A percentile compares a stretch with the other conserved stretches of the same genome.
Evolutionary conservation across 2,888 invertebrate species (phyloP).

Genomic region (Aricia artaxerxes): DNA sequence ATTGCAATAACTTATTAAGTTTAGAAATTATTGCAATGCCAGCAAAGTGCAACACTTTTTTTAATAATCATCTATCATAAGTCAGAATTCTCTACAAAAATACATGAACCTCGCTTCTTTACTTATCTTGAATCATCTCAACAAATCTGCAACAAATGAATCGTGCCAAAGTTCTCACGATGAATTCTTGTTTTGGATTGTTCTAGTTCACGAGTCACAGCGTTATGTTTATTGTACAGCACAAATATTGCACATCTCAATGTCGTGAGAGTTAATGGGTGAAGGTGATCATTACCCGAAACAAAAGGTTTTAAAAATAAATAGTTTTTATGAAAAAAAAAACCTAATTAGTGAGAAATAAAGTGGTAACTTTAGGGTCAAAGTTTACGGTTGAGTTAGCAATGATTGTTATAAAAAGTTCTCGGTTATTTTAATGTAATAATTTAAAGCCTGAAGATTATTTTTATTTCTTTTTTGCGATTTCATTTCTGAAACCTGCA

Average conservation of each 20-base stretch:
- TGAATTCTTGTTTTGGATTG: not conserved
- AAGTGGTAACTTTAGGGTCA: not conserved
- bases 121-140: not conserved
- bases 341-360: not conserved
- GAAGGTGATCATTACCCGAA: not conserved
- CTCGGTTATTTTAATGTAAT: not conserved
- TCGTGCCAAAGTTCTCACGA: not conserved
- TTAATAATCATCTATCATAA: too few species aligned
- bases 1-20: too few species aligned
- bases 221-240: not conserved
- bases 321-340: not conserved
- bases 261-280: constrained; percentile 9
- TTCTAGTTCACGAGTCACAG: not conserved
- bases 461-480: too few species aligned
- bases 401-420: not conserved
- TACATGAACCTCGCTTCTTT: not conserved
- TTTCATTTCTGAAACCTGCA: too few species aligned
- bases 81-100: not conserved
- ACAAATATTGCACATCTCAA: not conserved
- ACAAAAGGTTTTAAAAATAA: not conserved
- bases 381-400: not conserved
- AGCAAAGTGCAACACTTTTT: too few species aligned
- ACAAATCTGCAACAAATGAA: not conserved
- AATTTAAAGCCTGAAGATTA: not conserved
- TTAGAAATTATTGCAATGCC: too few species aligned